Evolutionary conservation across 2,113 vertebrate species (phyloP).

Genomic region (Oreamnos americanus): DNA sequence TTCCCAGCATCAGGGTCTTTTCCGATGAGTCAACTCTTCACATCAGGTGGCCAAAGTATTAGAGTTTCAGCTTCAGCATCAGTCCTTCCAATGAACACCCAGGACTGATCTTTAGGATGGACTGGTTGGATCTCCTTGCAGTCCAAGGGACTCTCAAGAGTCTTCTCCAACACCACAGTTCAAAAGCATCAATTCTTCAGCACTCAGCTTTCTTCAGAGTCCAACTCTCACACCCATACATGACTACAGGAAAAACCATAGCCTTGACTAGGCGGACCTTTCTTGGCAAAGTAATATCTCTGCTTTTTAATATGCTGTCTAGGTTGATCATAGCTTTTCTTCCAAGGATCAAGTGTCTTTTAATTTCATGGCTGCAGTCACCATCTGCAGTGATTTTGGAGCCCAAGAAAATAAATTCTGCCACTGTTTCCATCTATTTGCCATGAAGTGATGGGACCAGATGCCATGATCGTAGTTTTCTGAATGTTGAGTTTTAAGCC

Average conservation of each 20-base stretch:
- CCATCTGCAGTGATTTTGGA: background rate
- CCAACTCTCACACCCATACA: background rate
- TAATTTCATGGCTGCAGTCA: background rate
- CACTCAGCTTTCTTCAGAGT: fast-evolving
- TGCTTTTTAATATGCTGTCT: background rate
- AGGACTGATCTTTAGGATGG: background rate
- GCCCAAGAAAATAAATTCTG: background rate
- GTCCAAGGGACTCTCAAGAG: background rate
- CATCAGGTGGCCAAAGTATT: background rate
- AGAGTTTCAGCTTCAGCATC: background rate
- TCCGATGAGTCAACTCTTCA: background rate
- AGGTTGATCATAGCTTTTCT: background rate
- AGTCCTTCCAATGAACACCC: background rate
- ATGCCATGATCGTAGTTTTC: background rate
- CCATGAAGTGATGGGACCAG: background rate
- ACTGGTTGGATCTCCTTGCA: background rate
- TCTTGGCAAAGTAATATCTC: background rate
- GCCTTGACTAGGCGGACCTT: background rate
- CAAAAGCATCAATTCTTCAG: background rate
- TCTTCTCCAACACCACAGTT: background rate
- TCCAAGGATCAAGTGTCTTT: background rate
- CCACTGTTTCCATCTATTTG: background rate
- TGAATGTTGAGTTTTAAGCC: background rate
- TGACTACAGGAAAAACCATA: background rate
- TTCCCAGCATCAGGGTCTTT: background rate